Evolutionary conservation across 2,797 vertebrate genomes (phyloP).

Genomic region (Sebastolobus alascanus): DNA sequence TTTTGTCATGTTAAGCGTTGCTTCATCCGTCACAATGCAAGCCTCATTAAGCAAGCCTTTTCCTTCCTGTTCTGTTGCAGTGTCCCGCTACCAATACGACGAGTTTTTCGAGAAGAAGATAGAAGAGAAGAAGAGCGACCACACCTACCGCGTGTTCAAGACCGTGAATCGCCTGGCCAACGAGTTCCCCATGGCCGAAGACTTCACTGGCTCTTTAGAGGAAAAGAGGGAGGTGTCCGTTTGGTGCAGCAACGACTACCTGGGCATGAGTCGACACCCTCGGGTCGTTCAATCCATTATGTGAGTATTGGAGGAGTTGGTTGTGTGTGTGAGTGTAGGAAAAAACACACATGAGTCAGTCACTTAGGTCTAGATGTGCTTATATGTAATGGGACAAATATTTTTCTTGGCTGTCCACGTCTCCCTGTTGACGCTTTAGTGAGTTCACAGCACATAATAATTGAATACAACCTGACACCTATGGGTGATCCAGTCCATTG

Average conservation of each 20-base stretch:
- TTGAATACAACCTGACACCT: constrained; percentile 33
- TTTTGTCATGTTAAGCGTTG: constrained; percentile 26
- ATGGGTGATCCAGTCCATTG: not conserved
- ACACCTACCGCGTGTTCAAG: constrained; percentile 95
- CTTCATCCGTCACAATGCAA: constrained; percentile 10
- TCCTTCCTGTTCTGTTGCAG: constrained; percentile 72
- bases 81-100: constrained; percentile 94
- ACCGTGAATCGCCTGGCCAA: constrained; percentile 92
- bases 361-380: constrained; percentile 4
- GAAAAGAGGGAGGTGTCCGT: constrained; percentile 92
- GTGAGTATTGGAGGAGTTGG: constrained; percentile 81
- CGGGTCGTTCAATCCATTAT: constrained; percentile 87
- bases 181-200: constrained; percentile 85
- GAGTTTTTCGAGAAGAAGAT: constrained; percentile 90
- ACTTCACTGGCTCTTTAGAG: constrained; percentile 86
- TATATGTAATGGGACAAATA: constrained; percentile 10
- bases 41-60: constrained; percentile 32
- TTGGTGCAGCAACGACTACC: constrained; percentile 97
- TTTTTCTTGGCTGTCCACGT: constrained; percentile 6
- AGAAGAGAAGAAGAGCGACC: constrained; percentile 90
- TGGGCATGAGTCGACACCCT: constrained; percentile 95
- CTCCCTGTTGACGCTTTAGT: not conserved
- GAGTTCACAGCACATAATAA: not conserved
- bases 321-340: not conserved
- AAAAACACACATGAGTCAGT: not conserved